These are phyloP conservation scores for Margarornis squamiger DNA, from an alignment of 2,797 vertebrate species.

Conservation along the genomic window DNA sequence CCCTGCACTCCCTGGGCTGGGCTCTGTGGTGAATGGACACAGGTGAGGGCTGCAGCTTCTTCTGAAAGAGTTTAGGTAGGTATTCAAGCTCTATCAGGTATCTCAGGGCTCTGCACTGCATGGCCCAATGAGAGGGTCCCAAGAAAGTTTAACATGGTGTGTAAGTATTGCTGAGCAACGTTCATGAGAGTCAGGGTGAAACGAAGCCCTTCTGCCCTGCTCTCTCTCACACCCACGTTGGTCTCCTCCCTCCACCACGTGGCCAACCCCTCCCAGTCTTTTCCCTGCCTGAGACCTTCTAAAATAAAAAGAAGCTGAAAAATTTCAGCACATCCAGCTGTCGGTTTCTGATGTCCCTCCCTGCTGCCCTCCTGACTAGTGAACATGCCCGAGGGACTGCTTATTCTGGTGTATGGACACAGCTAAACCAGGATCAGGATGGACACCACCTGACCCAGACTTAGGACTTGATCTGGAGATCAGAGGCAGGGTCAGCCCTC, in stretches of 20 bases:
- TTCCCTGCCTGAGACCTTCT: not conserved
- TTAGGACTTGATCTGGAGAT: not conserved
- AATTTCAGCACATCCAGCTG: not conserved
- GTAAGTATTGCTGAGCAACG: not conserved
- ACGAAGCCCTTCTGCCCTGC: not conserved
- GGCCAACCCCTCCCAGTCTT: not conserved
- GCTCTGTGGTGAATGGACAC: not conserved
- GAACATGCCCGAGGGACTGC: not conserved
- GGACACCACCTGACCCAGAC: not conserved
- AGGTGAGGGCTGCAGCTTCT: not conserved
- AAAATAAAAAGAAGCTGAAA: not conserved
- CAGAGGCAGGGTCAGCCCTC: not conserved
- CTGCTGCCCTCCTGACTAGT: not conserved
- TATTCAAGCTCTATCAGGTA: fast-evolving
- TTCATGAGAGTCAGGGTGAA: not conserved
- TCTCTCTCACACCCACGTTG: fast-evolving
- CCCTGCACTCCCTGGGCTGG: fast-evolving
- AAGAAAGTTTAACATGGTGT: fast-evolving
- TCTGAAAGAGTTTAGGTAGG: not conserved
- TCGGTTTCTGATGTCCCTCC: not conserved
- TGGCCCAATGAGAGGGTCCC: not conserved
- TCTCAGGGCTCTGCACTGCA: not conserved
- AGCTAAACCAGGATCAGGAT: fast-evolving
- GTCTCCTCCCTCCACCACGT: not conserved
- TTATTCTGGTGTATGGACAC: not conserved